These are phyloP conservation scores for Portevinia maculata DNA, from an alignment of 2,888 invertebrate species.

Conservation along the genomic window DNA sequence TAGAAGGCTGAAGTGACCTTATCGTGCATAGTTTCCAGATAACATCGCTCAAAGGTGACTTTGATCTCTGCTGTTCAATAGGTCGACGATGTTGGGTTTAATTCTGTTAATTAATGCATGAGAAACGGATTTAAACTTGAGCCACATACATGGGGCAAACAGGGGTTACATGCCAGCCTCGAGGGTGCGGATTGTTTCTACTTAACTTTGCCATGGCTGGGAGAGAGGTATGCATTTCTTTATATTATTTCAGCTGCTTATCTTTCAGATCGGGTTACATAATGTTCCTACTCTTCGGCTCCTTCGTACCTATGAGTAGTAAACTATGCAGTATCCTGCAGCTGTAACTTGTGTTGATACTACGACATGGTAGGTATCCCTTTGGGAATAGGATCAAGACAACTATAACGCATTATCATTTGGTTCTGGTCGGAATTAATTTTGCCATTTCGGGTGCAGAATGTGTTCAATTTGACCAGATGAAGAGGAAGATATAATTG, in stretches of 20 bases:
- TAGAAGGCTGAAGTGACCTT: not conserved
- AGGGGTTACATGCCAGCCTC: slow-evolving; percentile 18
- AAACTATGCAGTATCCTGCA: slow-evolving; percentile 21
- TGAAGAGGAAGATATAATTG: not conserved
- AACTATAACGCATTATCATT: not conserved
- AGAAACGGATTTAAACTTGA: slow-evolving; percentile 24
- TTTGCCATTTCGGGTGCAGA: slow-evolving; percentile 5
- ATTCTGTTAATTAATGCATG: slow-evolving; percentile 50
- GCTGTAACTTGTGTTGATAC: slow-evolving; percentile 1
- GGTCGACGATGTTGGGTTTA: slow-evolving; percentile 19
- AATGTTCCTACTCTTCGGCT: not conserved
- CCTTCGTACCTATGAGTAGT: slow-evolving; percentile 7
- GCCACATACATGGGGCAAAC: not conserved
- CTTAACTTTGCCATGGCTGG: no score
- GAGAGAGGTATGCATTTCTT: slow-evolving; percentile 16
- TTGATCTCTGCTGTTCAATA: slow-evolving; percentile 34
- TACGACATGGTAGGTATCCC: not conserved
- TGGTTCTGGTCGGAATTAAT: slow-evolving; percentile 20
- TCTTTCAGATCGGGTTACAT: slow-evolving; percentile 18
- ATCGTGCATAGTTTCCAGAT: not conserved
- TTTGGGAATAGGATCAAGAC: not conserved
- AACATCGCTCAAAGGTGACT: slow-evolving; percentile 33
- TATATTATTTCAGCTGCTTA: slow-evolving; percentile 20
- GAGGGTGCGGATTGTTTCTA: slow-evolving; percentile 38
- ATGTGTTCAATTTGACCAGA: not conserved